phyloP scores from a whole-genome alignment of 2,888 invertebrate genomes.

The Harmothoe impar region DNA sequence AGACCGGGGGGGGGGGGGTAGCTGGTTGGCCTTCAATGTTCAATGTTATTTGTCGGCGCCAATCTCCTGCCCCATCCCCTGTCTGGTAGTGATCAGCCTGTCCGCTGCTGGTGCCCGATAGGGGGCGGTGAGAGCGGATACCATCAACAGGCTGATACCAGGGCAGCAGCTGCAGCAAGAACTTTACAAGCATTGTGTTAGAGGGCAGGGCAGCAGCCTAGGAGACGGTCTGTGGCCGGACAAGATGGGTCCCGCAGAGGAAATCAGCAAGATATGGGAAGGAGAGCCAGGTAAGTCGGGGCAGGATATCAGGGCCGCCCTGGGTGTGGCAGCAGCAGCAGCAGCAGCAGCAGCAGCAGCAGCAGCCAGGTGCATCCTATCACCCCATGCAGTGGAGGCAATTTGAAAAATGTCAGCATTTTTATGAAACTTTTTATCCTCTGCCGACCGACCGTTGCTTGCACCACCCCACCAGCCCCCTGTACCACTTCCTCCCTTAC shows the following conservation, averaged over 20 bases:
- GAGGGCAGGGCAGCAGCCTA: not conserved
- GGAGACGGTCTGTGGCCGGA: not conserved
- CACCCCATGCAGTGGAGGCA: conserved; percentile 9
- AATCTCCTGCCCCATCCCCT: not conserved
- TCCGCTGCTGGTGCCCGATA: not conserved
- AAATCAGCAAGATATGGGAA: too few species aligned
- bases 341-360: too few species aligned
- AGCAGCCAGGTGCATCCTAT: conserved; percentile 20
- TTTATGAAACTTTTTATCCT: conserved; percentile 29
- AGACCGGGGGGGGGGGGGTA: not conserved
- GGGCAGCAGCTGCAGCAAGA: not conserved
- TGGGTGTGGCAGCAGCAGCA: too few species aligned
- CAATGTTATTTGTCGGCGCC: conserved; percentile 12
- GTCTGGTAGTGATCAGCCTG: not conserved
- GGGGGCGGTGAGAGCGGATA: not conserved
- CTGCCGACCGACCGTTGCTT: not conserved
- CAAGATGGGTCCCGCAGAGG: not conserved
- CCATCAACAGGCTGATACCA: not conserved
- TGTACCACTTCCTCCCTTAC: not conserved
- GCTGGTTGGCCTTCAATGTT: not conserved
- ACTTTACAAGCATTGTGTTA: too few species aligned
- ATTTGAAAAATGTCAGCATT: conserved; percentile 40
- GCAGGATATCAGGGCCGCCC: too few species aligned
- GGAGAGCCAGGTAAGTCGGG: too few species aligned
- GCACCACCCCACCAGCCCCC: not conserved